Evolutionary conservation across 2,888 invertebrate species (phyloP).

Genomic region (Leistus spinibarbis): DNA sequence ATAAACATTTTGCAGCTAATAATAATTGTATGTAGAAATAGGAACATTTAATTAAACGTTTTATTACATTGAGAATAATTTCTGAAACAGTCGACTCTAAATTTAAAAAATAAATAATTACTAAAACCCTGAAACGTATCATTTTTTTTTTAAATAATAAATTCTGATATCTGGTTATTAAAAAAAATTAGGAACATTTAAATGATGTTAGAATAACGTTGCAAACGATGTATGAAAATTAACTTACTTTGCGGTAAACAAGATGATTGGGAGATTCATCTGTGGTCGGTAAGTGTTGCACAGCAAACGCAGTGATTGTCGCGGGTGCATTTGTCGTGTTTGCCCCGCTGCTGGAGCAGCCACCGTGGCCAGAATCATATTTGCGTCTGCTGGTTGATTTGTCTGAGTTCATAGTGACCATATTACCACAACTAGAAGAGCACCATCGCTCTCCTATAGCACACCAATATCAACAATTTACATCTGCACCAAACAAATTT

Average conservation of each 20-base stretch:
- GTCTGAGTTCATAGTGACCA: constrained; percentile 71
- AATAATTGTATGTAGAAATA: too few relatives aligned
- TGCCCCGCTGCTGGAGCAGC: constrained; percentile 51
- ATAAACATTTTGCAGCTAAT: too few relatives aligned
- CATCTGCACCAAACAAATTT: background rate
- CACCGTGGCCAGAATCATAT: constrained; percentile 59
- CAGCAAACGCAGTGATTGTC: constrained; percentile 45
- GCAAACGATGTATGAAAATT: background rate
- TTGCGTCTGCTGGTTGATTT: constrained; percentile 66
- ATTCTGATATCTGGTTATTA: too few relatives aligned
- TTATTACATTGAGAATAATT: too few relatives aligned
- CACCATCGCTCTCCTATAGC: constrained; percentile 36
- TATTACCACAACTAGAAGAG: constrained; percentile 53
- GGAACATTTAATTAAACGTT: too few relatives aligned
- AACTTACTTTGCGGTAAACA: constrained; percentile 81
- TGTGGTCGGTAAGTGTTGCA: constrained; percentile 50
- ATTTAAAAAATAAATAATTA: too few relatives aligned
- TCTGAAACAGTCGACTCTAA: too few relatives aligned
- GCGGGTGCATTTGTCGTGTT: constrained; percentile 51
- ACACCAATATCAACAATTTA: background rate
- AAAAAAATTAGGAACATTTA: too few relatives aligned
- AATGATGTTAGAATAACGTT: background rate
- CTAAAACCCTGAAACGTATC: too few relatives aligned
- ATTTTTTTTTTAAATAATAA: too few relatives aligned
- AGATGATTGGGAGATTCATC: constrained; percentile 89